Base-by-base conservation (phyloP, 2,888 invertebrate species). In the Troilus luridus region DNA sequence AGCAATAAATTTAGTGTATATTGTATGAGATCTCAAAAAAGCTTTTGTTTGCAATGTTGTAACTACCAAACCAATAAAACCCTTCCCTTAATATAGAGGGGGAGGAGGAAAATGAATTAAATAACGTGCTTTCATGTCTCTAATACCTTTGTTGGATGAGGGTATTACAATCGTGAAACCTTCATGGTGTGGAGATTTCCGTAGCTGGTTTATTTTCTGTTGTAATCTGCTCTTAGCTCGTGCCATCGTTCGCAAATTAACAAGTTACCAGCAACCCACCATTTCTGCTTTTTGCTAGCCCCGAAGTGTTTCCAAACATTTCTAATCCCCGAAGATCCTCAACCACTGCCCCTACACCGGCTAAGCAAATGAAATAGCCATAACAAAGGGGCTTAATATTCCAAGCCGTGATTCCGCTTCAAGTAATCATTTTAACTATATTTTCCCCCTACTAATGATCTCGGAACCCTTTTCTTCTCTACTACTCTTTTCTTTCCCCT, bases 381-480 rank as follows among this genome's bases (percentile, higher is more conserved):
- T 77, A 77, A 77, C 72, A 77, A 77, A 77, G 19, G 72, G 64
- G 64, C n/a, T n/a, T 5, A 21, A 1, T 8, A n/a, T 19, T 41
- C 17, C 5, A 3, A 14, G 72, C 72, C 72, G 17, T 5, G 72
- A 77, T 77, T 77, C 72, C 72, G 72, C 72, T 27, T 19, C 72
- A 77, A 77, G 72, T 77, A 77, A 77, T 77, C 27, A 77, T 77
- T 77, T 77, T 77, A 77, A 77, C 72, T 77, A 77, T 77, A 77
- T 77, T 77, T 77, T 27, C 5, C 41, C 41, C 72, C 41, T 27
- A 41, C 72, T 77, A 77, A 77, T 77, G 72, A 77, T 77, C 72
- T 77, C 72, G 41, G 27, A 41, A 77, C 72, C 72, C 27, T 77
- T 77, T 77, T 77, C 41, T 19, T 77, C 17, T 77, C 67, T 67